Percentiles rank a stretch among this genome's conserved stretches.
These are phyloP conservation scores for Hylaeus volcanicus DNA, from an alignment of 1,140 invertebrate genomes.

Conservation along the genomic window DNA sequence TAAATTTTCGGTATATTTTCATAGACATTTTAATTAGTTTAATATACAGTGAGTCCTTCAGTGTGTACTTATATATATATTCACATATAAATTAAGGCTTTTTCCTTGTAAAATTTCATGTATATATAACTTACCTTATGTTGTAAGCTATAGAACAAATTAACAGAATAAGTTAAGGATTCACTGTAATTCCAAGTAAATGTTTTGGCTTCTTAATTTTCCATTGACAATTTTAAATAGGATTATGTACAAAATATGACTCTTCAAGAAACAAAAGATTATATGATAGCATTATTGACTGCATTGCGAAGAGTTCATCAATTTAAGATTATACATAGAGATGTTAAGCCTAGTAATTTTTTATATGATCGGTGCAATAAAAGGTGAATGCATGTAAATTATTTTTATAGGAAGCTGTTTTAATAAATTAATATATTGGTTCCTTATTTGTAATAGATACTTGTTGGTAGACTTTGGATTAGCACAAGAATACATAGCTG, in stretches of 20 bases:
- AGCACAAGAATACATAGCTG: slow-evolving; percentile 83
- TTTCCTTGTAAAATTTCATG: too few species aligned
- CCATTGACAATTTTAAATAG: slow-evolving; percentile 75
- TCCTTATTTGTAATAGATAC: slow-evolving; percentile 78
- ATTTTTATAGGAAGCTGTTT: not conserved
- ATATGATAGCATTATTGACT: slow-evolving; percentile 91
- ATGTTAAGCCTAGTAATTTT: slow-evolving; percentile 97
- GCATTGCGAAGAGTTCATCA: slow-evolving; percentile 91
- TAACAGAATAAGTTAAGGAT: too few species aligned
- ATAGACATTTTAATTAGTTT: slow-evolving; percentile 11
- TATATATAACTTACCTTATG: too few species aligned
- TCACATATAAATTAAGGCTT: too few species aligned
- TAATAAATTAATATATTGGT: not conserved
- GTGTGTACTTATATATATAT: too few species aligned
- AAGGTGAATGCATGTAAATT: slow-evolving; percentile 79
- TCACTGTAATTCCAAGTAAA: not conserved
- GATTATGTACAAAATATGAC: slow-evolving; percentile 89
- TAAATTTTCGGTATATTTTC: slow-evolving; percentile 86
- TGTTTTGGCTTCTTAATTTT: not conserved
- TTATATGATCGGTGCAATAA: slow-evolving; percentile 89
- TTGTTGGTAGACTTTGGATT: slow-evolving; percentile 94
- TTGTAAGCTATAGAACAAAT: too few species aligned
- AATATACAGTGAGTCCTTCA: not conserved
- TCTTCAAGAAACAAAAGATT: slow-evolving; percentile 87
- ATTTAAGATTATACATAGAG: slow-evolving; percentile 93